phyloP scores from a whole-genome alignment of 2,113 vertebrate genomes.

The Misgurnus anguillicaudatus region DNA sequence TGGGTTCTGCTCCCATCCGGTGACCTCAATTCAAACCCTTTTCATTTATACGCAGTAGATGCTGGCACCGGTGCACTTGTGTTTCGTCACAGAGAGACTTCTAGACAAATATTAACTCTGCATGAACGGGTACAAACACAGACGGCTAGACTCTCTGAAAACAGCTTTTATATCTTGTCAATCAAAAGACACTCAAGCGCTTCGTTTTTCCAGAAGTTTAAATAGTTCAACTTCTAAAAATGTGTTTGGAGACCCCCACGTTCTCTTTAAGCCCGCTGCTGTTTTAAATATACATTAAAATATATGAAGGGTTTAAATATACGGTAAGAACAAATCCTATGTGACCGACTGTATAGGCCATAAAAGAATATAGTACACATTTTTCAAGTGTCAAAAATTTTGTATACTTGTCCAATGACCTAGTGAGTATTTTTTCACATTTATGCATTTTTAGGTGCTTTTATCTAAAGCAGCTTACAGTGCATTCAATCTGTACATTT shows the following conservation, averaged over 20 bases:
- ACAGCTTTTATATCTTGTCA: conserved; percentile 1
- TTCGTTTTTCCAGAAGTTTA: neutral
- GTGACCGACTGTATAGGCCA: too few relatives aligned
- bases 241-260: too few relatives aligned
- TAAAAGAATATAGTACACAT: neutral
- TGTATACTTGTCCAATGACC: neutral
- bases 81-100: conserved; percentile 20
- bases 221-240: too few relatives aligned
- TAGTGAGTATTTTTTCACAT: neutral
- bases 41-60: conserved; percentile 13
- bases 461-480: too few relatives aligned
- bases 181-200: neutral
- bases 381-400: neutral
- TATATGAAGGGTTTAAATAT: too few relatives aligned
- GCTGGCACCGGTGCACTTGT: neutral
- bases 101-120: conserved; percentile 19
- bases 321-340: too few relatives aligned
- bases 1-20: neutral
- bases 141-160: neutral
- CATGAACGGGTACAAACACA: conserved; percentile 28
- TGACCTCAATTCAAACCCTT: conserved; percentile 28
- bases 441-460: too few relatives aligned
- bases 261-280: too few relatives aligned
- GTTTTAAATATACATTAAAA: too few relatives aligned
- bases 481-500: too few relatives aligned